A percentile compares a stretch with the other conserved stretches of the same genome.
Evolutionary conservation across 2,888 invertebrate species (phyloP).

Genomic region (Tinea semifulvella): DNA sequence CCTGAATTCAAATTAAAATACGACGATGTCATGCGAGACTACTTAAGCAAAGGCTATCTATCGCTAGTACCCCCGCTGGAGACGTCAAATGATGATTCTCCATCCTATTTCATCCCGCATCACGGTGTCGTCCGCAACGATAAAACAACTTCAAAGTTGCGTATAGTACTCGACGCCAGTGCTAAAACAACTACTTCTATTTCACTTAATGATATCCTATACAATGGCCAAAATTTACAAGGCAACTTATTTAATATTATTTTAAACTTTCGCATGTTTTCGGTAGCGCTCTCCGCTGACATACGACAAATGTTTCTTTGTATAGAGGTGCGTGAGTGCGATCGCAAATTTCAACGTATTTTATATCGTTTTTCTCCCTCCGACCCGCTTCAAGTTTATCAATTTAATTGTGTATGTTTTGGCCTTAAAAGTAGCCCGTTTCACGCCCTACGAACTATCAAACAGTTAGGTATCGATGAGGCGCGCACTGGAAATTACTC

Average conservation of each 20-base stretch:
- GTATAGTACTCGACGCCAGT: conserved; percentile 15
- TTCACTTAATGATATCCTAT: conserved; percentile 18
- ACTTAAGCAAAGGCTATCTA: conserved; percentile 15
- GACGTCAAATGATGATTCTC: neutral
- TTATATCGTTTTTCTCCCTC: conserved; percentile 16
- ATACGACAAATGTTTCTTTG: conserved; percentile 12
- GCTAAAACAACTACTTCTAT: conserved; percentile 12
- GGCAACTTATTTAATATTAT: conserved; percentile 2
- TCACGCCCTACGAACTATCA: conserved; percentile 17
- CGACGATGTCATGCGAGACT: conserved; percentile 12
- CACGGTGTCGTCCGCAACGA: conserved; percentile 9
- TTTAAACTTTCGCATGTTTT: conserved; percentile 13
- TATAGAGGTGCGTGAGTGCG: neutral
- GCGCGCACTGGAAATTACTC: conserved; percentile 3
- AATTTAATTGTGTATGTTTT: conserved; percentile 19
- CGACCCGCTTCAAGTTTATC: conserved; percentile 13
- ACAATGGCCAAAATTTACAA: conserved; percentile 18
- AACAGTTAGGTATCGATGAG: conserved; percentile 16
- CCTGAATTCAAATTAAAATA: neutral
- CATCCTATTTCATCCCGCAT: conserved; percentile 11
- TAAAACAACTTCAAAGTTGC: conserved; percentile 9
- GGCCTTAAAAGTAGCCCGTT: conserved; percentile 18
- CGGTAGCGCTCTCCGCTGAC: conserved; percentile 11
- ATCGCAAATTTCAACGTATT: conserved; percentile 18
- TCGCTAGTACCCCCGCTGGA: neutral